Conservation (phyloP, 2,888 invertebrate species). For the Ligdia adustata region DNA sequence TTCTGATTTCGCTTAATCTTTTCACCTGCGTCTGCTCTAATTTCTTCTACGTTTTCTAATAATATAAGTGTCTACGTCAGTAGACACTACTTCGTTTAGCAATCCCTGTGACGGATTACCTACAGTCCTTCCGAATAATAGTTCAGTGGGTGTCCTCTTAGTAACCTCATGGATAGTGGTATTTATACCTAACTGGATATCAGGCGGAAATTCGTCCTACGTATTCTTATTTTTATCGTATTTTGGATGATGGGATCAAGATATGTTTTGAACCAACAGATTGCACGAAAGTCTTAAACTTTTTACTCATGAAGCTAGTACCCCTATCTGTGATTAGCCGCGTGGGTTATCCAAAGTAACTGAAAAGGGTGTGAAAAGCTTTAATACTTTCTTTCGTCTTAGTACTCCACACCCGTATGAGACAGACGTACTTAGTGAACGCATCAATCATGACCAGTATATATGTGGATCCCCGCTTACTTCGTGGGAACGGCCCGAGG, state of each 20-base stretch:
- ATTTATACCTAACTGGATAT: constrained; percentile 30
- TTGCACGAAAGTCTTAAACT: too few species aligned
- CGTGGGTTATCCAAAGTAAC: too few species aligned
- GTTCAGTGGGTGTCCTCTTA: constrained; percentile 29
- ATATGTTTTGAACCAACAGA: too few species aligned
- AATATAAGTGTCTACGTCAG: too few species aligned
- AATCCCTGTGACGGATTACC: constrained; percentile 19
- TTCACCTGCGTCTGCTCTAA: too few species aligned
- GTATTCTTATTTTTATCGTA: constrained; percentile 5
- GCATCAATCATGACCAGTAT: not conserved
- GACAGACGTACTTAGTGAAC: not conserved
- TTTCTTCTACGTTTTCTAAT: too few species aligned
- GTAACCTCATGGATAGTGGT: constrained; percentile 24
- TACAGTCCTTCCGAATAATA: constrained; percentile 29
- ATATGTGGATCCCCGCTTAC: not conserved
- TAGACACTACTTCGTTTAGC: not conserved
- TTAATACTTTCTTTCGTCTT: not conserved
- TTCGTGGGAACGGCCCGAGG: not conserved
- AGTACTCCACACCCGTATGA: not conserved
- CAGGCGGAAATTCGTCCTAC: constrained; percentile 27
- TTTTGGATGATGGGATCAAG: not conserved
- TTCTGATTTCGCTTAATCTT: too few species aligned
- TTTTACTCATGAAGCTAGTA: too few species aligned
- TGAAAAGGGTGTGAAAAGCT: not conserved
- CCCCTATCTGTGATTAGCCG: too few species aligned